Evolutionary conservation across 2,113 vertebrate species (phyloP).

Genomic region (Paralichthys olivaceus): DNA sequence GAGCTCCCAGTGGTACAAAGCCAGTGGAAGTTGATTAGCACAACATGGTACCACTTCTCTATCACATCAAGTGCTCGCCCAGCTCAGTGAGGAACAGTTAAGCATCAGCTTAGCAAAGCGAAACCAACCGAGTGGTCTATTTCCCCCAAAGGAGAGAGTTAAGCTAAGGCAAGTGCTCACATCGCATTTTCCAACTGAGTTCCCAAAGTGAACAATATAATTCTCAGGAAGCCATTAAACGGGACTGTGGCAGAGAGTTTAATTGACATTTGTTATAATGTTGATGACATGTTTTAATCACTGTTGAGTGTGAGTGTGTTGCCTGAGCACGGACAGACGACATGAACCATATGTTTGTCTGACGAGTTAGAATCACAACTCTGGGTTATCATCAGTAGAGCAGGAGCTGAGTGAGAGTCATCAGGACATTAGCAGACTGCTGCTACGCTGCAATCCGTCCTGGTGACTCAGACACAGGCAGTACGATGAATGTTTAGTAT

Average conservation of each 20-base stretch:
- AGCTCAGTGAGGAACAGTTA: slow-evolving; percentile 42
- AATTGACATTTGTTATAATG: slow-evolving; percentile 60
- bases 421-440: too few relatives aligned
- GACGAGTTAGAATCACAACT: too few relatives aligned
- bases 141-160: slow-evolving; percentile 52
- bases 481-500: not conserved
- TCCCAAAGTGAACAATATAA: slow-evolving; percentile 28
- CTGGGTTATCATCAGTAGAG: too few relatives aligned
- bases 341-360: slow-evolving; percentile 56
- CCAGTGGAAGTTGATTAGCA: slow-evolving; percentile 53
- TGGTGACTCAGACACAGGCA: too few relatives aligned
- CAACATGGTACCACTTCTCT: slow-evolving; percentile 37
- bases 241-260: slow-evolving; percentile 30
- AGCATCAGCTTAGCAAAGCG: slow-evolving; percentile 65
- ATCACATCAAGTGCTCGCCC: slow-evolving; percentile 38
- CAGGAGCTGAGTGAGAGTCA: too few relatives aligned
- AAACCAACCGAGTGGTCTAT: slow-evolving; percentile 49
- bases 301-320: slow-evolving; percentile 42
- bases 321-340: slow-evolving; percentile 39
- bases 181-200: slow-evolving; percentile 40
- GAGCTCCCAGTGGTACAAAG: slow-evolving; percentile 30
- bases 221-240: slow-evolving; percentile 47
- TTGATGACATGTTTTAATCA: slow-evolving; percentile 65
- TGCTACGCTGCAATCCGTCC: too few relatives aligned
- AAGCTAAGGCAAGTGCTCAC: slow-evolving; percentile 44